A percentile compares a stretch with the other conserved stretches of the same genome.
Evolutionary conservation across 2,797 vertebrate genomes (phyloP).

Genomic region (Emydoidea blandingii): DNA sequence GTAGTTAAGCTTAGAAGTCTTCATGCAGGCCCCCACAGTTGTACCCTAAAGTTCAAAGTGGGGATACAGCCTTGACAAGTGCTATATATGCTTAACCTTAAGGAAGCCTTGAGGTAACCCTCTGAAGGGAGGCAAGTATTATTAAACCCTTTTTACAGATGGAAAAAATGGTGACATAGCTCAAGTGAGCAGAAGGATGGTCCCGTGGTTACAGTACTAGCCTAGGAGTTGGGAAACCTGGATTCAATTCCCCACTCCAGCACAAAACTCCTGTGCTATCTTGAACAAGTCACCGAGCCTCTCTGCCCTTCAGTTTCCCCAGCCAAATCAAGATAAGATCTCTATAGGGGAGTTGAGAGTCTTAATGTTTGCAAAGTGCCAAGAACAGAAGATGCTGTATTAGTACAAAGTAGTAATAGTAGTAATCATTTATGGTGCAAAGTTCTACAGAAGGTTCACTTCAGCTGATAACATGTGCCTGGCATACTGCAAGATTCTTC

Average conservation of each 20-base stretch:
- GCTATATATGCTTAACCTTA: background rate
- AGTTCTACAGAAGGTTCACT: background rate
- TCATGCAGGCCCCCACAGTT: no score
- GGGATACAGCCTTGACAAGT: no score
- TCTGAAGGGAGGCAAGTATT: background rate
- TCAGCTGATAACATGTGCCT: background rate
- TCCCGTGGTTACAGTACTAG: background rate
- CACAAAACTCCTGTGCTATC: background rate
- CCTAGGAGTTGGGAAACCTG: background rate
- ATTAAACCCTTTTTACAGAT: background rate
- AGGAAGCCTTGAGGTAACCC: background rate
- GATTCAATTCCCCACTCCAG: background rate
- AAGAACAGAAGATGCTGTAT: background rate
- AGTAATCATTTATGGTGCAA: background rate
- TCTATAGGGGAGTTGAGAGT: background rate
- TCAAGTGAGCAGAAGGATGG: background rate
- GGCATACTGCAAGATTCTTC: background rate
- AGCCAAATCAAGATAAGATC: background rate
- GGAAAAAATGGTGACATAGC: background rate
- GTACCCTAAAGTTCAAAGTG: no score
- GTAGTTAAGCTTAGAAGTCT: no score
- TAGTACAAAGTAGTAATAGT: background rate
- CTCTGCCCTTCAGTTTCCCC: background rate
- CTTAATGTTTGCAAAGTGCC: background rate
- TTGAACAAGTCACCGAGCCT: background rate